Base-by-base conservation (phyloP, 2,888 invertebrate genomes). In the Meteorus cinctellus region DNA sequence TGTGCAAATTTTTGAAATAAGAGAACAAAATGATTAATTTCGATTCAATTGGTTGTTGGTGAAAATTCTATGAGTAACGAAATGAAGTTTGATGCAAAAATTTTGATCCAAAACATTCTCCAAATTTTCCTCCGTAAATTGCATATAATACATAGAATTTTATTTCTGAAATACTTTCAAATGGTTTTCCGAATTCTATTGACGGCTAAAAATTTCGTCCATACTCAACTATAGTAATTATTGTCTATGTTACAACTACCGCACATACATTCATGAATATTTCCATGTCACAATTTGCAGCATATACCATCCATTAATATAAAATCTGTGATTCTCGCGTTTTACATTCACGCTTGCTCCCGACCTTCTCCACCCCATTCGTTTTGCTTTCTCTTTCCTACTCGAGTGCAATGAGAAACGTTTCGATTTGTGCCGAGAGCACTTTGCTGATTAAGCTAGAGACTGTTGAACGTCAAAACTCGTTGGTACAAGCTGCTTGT, bases 391-490 rank as follows among this genome's bases (percentile, higher is more conserved):
- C 10, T 8, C 3, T 19, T 55, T 55, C 55, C 55, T 4, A 55
- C 19, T 55, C n/a, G n/a, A 55, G 55, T 19, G 55, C 19, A 55
- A 60, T 76, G 62, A 79, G 75, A 74, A 78, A 65, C 77, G 75
- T 75, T 80, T 77, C 75, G 77, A 79, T 77, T 76, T 75, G 73
- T 55, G 55, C 75, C 66, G 77, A 77, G 76, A 82, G 79, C 82
- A 83, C 85, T 83, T 81, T 81, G 79, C 82, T 83, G 85, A 84
- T 85, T 83, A 82, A 81, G 80, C 77, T 80, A 79, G 78, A 19
- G 55, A 76, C 77, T 76, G 76, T 76, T 76, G 72, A 76, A 76
- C 34, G 77, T 78, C 77, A 77, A 82, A 80, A 79, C 79, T 78
- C 72, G 76, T 76, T 72, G 59, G 72, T 72, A 27, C 75, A 55